A percentile compares a stretch with the other conserved stretches of the same genome.
Evolutionary conservation across 2,797 vertebrate species (phyloP).

Genomic region (Varecia variegata): DNA sequence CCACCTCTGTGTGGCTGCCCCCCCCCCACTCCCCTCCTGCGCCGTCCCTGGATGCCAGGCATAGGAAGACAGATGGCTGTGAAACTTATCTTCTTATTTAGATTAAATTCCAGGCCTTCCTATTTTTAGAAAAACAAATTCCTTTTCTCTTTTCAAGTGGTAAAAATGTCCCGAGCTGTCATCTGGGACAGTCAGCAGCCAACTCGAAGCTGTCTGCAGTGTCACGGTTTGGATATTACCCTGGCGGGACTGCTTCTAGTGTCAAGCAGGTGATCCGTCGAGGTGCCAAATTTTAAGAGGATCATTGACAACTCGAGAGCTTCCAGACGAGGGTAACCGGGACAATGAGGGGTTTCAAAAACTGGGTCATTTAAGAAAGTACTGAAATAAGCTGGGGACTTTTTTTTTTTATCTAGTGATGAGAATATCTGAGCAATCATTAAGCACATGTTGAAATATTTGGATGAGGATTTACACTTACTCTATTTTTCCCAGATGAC

Average conservation of each 20-base stretch:
- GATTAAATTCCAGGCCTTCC: slow-evolving; percentile 68
- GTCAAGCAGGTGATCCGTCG: background rate
- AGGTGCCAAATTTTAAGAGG: slow-evolving; percentile 33
- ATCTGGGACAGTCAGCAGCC: background rate
- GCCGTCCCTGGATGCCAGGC: background rate
- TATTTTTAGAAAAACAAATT: slow-evolving; percentile 72
- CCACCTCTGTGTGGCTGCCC: background rate
- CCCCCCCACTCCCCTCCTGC: rapidly evolving
- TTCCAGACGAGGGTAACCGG: background rate
- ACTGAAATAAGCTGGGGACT: background rate
- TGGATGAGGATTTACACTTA: background rate
- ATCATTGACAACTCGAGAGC: background rate
- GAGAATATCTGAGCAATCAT: background rate
- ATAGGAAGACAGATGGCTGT: slow-evolving; percentile 11
- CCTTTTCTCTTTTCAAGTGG: slow-evolving; percentile 56
- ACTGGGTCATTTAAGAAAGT: background rate
- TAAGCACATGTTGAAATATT: background rate
- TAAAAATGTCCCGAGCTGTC: slow-evolving; percentile 21
- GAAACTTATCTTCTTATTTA: slow-evolving; percentile 60
- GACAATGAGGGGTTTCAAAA: background rate
- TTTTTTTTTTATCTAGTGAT: background rate
- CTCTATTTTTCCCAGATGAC: background rate
- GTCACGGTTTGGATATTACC: background rate
- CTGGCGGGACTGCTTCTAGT: background rate
- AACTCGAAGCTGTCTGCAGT: background rate